phyloP scores from a whole-genome alignment of 2,888 invertebrate genomes.

The Habrosyne pyritoides region DNA sequence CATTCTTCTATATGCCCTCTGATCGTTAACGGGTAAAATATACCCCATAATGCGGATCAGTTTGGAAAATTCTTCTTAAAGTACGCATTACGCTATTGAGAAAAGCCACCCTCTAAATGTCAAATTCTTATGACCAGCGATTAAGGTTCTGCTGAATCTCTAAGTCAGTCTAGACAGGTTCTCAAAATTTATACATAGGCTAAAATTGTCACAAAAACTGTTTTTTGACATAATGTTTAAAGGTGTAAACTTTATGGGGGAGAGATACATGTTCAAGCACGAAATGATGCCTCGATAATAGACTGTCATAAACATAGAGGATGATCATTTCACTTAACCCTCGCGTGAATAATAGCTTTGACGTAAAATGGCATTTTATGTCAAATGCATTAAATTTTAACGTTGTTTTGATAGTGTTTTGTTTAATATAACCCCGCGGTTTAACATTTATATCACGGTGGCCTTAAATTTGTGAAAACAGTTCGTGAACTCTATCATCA shows the following conservation, averaged over 20 bases:
- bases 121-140: too few relatives aligned
- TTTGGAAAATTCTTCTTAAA: too few relatives aligned
- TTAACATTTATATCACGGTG: background rate
- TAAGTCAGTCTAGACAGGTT: too few relatives aligned
- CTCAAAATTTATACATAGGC: too few relatives aligned
- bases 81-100: too few relatives aligned
- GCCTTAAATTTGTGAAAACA: too few relatives aligned
- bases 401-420: background rate
- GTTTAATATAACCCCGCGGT: background rate
- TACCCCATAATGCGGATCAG: too few relatives aligned
- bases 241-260: conserved; percentile 28
- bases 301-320: conserved; percentile 39
- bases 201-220: background rate
- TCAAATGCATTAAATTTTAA: background rate
- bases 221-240: conserved; percentile 25
- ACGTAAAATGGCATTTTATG: conserved; percentile 19
- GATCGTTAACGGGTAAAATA: too few relatives aligned
- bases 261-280: conserved; percentile 41
- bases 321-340: conserved; percentile 34
- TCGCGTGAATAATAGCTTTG: conserved; percentile 29
- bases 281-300: conserved; percentile 48
- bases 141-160: background rate
- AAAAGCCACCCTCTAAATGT: too few relatives aligned
- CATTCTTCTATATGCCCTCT: too few relatives aligned
- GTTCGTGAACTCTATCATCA: too few relatives aligned